A percentile compares a stretch with the other conserved stretches of the same genome.
Evolutionary conservation across 2,113 vertebrate species (phyloP).

Genomic region (Grammomys dolichurus): DNA sequence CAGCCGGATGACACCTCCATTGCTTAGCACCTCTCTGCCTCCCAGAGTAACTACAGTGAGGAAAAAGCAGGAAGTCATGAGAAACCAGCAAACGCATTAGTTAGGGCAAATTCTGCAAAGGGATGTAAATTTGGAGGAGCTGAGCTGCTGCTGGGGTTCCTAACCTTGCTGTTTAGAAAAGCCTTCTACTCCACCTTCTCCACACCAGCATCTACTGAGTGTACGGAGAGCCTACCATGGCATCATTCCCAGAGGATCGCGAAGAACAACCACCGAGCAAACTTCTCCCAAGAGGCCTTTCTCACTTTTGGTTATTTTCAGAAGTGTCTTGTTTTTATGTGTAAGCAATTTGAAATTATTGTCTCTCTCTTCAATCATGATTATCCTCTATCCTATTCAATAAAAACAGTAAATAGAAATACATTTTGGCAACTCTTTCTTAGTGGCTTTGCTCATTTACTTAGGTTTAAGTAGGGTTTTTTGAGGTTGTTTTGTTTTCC

Average conservation of each 20-base stretch:
- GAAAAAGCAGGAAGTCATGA: conserved; percentile 84
- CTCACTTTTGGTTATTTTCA: background rate
- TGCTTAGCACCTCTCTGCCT: conserved; percentile 88
- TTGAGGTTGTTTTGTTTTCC: background rate
- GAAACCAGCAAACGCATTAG: conserved; percentile 82
- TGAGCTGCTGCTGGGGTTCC: conserved; percentile 73
- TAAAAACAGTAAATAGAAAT: background rate
- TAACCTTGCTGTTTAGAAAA: conserved; percentile 72
- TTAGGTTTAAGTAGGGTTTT: background rate
- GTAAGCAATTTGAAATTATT: background rate
- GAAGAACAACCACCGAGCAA: conserved; percentile 33
- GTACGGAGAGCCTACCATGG: background rate
- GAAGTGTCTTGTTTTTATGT: background rate
- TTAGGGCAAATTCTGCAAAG: conserved; percentile 83
- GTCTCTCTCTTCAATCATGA: background rate
- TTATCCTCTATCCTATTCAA: background rate
- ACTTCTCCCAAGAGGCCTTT: conserved; percentile 31
- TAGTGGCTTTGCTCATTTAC: background rate
- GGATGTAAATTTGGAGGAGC: conserved; percentile 77
- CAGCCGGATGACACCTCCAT: conserved; percentile 89
- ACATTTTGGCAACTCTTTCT: background rate
- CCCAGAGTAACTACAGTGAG: conserved; percentile 85
- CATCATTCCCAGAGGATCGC: background rate
- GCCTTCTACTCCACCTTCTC: conserved; percentile 65
- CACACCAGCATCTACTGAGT: background rate